Conservation (phyloP, 2,113 vertebrate genomes). For the Anarhynchus alexandrinus region DNA sequence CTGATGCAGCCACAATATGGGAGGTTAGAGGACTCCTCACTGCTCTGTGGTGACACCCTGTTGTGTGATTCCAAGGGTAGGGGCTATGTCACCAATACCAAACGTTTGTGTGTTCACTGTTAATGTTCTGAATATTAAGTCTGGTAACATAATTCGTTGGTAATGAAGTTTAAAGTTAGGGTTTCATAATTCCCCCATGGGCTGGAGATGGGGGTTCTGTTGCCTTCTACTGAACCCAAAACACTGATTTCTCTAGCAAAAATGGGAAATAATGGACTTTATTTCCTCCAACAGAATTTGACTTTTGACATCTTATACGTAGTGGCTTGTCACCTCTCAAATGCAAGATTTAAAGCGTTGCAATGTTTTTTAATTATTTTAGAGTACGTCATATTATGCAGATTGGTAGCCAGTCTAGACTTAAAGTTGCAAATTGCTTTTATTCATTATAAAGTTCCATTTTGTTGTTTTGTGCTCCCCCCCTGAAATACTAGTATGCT, state of each 20-base stretch:
- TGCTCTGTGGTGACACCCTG: background rate
- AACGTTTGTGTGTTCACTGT: background rate
- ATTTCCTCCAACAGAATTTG: background rate
- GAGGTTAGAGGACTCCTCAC: background rate
- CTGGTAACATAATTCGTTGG: background rate
- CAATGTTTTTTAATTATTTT: background rate
- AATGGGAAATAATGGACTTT: background rate
- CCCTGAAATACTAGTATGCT: background rate
- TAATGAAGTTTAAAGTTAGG: background rate
- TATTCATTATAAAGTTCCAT: background rate
- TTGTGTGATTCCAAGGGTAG: fast-evolving
- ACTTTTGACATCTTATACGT: background rate
- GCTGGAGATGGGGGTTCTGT: background rate
- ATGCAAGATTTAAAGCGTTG: background rate
- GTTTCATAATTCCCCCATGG: background rate
- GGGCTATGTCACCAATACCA: background rate
- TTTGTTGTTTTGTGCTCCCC: background rate
- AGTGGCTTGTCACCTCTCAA: background rate
- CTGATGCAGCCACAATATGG: background rate
- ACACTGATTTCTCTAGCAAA: background rate
- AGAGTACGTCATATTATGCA: background rate
- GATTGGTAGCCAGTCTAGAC: background rate
- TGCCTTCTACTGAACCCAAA: background rate
- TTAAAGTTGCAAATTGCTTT: background rate
- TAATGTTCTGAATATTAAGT: background rate